phyloP scores from a whole-genome alignment of 2,113 vertebrate genomes.

The Procavia capensis region DNA sequence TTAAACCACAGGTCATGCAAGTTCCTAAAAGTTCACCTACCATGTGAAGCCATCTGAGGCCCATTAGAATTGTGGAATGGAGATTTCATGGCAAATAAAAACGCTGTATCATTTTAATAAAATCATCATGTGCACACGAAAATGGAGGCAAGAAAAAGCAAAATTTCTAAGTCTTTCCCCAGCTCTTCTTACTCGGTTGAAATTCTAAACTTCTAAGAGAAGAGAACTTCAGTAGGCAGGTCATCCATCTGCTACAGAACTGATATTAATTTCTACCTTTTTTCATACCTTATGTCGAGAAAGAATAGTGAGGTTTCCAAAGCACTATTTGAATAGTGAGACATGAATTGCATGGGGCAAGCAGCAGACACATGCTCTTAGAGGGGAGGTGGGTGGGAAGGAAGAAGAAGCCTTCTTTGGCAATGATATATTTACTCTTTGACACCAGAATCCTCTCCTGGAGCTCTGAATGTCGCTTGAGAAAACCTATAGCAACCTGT shows the following conservation, averaged over 20 bases:
- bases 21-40: slow-evolving; percentile 86
- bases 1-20: slow-evolving; percentile 84
- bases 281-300: slow-evolving; percentile 80
- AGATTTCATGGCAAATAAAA: slow-evolving; percentile 90
- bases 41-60: slow-evolving; percentile 87
- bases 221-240: slow-evolving; percentile 81
- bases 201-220: slow-evolving; percentile 84
- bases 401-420: neutral
- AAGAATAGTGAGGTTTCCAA: slow-evolving; percentile 79
- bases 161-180: slow-evolving; percentile 79
- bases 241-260: slow-evolving; percentile 82
- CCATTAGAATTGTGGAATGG: slow-evolving; percentile 87
- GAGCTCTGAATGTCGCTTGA: slow-evolving; percentile 79
- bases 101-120: slow-evolving; percentile 88
- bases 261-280: slow-evolving; percentile 71
- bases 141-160: slow-evolving; percentile 84
- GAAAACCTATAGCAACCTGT: slow-evolving; percentile 81
- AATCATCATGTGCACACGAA: slow-evolving; percentile 85
- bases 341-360: slow-evolving; percentile 81
- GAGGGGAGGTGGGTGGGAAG: slow-evolving; percentile 56
- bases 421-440: neutral
- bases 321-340: slow-evolving; percentile 71
- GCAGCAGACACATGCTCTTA: slow-evolving; percentile 78
- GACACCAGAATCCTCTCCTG: slow-evolving; percentile 70
- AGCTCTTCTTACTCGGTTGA: slow-evolving; percentile 81